A percentile compares a stretch with the other conserved stretches of the same genome.
Conservation (phyloP, 2,113 vertebrate species). For the Neotragus pygmaeus region DNA sequence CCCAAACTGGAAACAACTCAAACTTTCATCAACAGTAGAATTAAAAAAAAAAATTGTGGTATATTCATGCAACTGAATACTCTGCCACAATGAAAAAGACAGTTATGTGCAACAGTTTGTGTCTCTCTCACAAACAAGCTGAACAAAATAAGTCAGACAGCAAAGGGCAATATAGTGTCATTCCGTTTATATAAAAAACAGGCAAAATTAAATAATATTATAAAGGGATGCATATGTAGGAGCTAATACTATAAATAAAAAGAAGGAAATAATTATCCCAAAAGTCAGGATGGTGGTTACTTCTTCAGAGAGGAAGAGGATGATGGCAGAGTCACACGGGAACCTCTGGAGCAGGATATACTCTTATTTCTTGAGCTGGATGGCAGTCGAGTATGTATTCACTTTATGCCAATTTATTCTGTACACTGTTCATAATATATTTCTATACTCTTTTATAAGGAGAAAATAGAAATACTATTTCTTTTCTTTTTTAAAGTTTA, state of each 20-base stretch:
- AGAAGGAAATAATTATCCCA: background rate
- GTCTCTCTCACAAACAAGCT: background rate
- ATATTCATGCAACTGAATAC: background rate
- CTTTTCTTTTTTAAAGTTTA: background rate
- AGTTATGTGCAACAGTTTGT: background rate
- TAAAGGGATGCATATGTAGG: background rate
- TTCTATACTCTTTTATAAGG: background rate
- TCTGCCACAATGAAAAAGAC: background rate
- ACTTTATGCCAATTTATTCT: conserved; percentile 3
- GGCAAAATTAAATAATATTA: background rate
- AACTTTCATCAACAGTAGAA: background rate
- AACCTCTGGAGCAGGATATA: background rate
- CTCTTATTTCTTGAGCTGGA: background rate
- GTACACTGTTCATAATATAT: background rate
- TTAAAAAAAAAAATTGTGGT: background rate
- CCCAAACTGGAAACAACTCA: background rate
- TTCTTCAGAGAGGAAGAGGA: background rate
- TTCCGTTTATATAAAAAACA: background rate
- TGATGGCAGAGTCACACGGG: background rate
- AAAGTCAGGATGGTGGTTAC: background rate
- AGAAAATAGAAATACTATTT: background rate
- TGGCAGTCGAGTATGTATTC: background rate
- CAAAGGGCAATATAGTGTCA: background rate
- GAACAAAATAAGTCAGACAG: background rate
- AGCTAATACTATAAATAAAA: background rate